phyloP scores from a whole-genome alignment of 2,888 invertebrate species.

The Macaria liturata region DNA sequence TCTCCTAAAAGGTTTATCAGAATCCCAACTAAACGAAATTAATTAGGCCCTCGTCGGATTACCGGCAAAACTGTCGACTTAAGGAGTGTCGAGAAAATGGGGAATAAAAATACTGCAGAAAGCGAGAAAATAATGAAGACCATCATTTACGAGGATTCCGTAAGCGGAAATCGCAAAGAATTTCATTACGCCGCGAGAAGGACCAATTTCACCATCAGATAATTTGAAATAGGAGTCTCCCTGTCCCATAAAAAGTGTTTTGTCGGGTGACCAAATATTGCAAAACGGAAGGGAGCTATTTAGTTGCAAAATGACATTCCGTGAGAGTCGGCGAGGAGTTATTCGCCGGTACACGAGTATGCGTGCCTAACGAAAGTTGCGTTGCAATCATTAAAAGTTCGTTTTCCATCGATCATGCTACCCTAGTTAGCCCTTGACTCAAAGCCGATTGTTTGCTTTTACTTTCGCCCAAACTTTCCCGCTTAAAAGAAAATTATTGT shows the following conservation, averaged over 20 bases:
- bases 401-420: slow-evolving; percentile 35
- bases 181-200: slow-evolving; percentile 23
- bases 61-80: slow-evolving; percentile 22
- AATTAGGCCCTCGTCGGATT: slow-evolving; percentile 21
- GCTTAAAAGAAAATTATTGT: slow-evolving; percentile 18
- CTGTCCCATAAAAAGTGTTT: slow-evolving; percentile 4
- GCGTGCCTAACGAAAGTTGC: slow-evolving; percentile 35
- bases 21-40: slow-evolving; percentile 22
- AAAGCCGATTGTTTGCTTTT: slow-evolving; percentile 33
- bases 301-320: neutral
- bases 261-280: slow-evolving; percentile 7
- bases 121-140: slow-evolving; percentile 25
- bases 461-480: slow-evolving; percentile 27
- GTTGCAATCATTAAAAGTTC: slow-evolving; percentile 42
- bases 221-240: slow-evolving; percentile 15
- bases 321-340: neutral
- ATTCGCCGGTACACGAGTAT: slow-evolving; percentile 18
- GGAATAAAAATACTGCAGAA: slow-evolving; percentile 21
- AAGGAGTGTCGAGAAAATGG: slow-evolving; percentile 4
- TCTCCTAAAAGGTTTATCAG: slow-evolving; percentile 19
- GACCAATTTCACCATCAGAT: slow-evolving; percentile 17
- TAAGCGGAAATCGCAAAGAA: slow-evolving; percentile 23
- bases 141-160: slow-evolving; percentile 22
- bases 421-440: slow-evolving; percentile 34
- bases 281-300: slow-evolving; percentile 4